These are phyloP conservation scores for Bradypodion pumilum DNA, from an alignment of 2,797 vertebrate species.

Conservation along the genomic window DNA sequence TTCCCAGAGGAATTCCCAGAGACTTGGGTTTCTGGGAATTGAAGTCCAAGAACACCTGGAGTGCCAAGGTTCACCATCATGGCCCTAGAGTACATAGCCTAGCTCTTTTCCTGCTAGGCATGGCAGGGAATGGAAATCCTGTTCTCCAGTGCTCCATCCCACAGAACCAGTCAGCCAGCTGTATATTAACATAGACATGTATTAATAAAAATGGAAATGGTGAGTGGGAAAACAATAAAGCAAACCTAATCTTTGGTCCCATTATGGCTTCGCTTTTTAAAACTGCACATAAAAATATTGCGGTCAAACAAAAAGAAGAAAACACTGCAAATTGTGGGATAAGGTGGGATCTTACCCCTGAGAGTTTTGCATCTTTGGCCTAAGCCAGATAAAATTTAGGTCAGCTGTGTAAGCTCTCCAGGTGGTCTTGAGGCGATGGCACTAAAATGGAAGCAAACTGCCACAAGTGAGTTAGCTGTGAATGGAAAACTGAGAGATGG, in stretches of 20 bases:
- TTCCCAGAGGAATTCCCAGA: no score
- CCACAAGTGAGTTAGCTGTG: slow-evolving; percentile 32
- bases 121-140: no score
- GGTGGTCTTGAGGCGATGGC: slow-evolving; percentile 41
- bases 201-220: slow-evolving; percentile 43
- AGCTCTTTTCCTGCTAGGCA: no score
- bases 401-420: slow-evolving; percentile 43
- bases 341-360: slow-evolving; percentile 19
- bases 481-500: slow-evolving; percentile 53
- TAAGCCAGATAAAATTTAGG: slow-evolving; percentile 52
- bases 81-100: no score
- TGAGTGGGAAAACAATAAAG: slow-evolving; percentile 55
- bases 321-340: slow-evolving; percentile 5
- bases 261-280: slow-evolving; percentile 57
- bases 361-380: slow-evolving; percentile 36
- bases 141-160: no score
- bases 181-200: slow-evolving; percentile 33
- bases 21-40: no score
- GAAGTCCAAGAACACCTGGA: no score
- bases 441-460: slow-evolving; percentile 39
- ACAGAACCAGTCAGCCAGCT: no score
- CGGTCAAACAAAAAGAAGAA: slow-evolving; percentile 1
- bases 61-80: no score
- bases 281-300: slow-evolving; percentile 29
- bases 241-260: slow-evolving; percentile 59